A percentile compares a stretch with the other conserved stretches of the same genome.
These are phyloP conservation scores for Macrosteles quadrilineatus DNA, from an alignment of 1,140 invertebrate genomes.

Conservation along the genomic window DNA sequence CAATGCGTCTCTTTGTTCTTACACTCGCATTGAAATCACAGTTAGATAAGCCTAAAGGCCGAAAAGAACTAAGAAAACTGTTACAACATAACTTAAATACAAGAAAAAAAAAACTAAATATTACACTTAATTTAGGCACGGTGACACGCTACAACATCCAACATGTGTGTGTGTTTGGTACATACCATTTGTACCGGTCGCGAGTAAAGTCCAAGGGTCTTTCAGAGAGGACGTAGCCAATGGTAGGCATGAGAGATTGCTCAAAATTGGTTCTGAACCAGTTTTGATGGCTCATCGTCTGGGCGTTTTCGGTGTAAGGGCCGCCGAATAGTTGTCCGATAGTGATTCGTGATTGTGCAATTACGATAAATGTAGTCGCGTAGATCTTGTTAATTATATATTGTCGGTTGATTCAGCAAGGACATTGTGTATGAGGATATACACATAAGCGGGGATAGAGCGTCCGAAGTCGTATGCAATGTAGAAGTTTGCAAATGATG, in stretches of 20 bases:
- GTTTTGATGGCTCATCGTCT: neutral
- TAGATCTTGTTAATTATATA: neutral
- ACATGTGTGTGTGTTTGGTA: too few species aligned
- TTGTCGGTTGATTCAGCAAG: neutral
- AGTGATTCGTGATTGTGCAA: neutral
- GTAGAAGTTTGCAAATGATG: neutral
- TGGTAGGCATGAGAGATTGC: neutral
- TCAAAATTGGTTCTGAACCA: neutral
- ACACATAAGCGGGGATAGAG: too few species aligned
- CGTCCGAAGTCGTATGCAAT: neutral
- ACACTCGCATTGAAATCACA: too few species aligned
- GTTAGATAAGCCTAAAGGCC: too few species aligned
- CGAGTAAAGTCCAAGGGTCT: too few species aligned
- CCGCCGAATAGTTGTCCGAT: neutral
- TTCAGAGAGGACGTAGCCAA: conserved; percentile 7
- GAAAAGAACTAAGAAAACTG: too few species aligned
- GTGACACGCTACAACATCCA: too few species aligned
- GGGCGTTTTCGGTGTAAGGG: neutral
- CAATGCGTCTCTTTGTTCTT: too few species aligned
- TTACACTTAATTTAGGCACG: too few species aligned
- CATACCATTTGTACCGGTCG: too few species aligned
- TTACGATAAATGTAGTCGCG: neutral
- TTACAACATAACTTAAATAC: too few species aligned
- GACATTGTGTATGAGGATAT: neutral
- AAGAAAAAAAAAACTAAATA: too few species aligned